phyloP scores from a whole-genome alignment of 2,888 invertebrate species.

The Busseola fusca region DNA sequence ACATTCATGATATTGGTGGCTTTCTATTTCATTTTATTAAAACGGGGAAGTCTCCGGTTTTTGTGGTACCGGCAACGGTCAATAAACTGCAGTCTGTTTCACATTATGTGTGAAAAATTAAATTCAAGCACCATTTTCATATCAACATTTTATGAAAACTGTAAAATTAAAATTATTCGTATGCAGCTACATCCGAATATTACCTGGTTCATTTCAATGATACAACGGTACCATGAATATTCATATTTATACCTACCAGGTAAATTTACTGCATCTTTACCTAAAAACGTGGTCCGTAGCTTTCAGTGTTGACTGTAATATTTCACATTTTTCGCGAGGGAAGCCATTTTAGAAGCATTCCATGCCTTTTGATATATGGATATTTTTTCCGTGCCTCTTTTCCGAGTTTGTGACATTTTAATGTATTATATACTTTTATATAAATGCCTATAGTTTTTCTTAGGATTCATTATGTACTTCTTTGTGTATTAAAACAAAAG shows the following conservation, averaged over 20 bases:
- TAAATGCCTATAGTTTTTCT: slow-evolving; percentile 6
- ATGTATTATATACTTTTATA: slow-evolving; percentile 5
- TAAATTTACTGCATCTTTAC: slow-evolving; percentile 40
- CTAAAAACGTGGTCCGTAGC: slow-evolving; percentile 54
- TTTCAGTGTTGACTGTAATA: slow-evolving; percentile 69
- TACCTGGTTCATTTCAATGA: slow-evolving; percentile 64
- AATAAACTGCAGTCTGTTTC: not conserved
- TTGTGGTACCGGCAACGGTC: not conserved
- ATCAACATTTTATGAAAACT: slow-evolving; percentile 6
- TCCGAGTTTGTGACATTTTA: slow-evolving; percentile 29
- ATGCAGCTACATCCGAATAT: slow-evolving; percentile 9
- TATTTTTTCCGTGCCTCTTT: slow-evolving; percentile 58
- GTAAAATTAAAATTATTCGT: slow-evolving; percentile 28
- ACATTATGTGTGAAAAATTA: slow-evolving; percentile 1
- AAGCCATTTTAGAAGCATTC: slow-evolving; percentile 67
- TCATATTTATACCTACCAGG: slow-evolving; percentile 38
- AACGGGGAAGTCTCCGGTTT: not conserved
- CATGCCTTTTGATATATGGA: slow-evolving; percentile 64
- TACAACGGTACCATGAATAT: slow-evolving; percentile 65
- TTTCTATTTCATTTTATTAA: not conserved
- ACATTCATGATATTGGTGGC: not conserved
- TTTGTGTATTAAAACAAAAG: slow-evolving; percentile 25
- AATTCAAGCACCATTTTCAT: slow-evolving; percentile 21
- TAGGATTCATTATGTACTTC: slow-evolving; percentile 13
- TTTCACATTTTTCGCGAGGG: slow-evolving; percentile 65